phyloP scores from a whole-genome alignment of 2,797 vertebrate species.

The Chelonia mydas region DNA sequence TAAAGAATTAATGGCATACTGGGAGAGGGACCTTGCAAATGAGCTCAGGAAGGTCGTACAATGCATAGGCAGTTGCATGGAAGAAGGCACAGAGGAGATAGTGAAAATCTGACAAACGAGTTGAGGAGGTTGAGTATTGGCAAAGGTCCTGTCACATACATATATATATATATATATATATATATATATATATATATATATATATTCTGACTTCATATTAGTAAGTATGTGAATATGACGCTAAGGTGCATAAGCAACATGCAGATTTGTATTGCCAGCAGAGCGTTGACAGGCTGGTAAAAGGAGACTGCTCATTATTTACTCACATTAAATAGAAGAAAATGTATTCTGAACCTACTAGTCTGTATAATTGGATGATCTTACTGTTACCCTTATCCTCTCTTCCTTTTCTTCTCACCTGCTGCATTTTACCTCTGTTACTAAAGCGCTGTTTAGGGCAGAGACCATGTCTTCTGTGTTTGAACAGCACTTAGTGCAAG shows the following conservation, averaged over 20 bases:
- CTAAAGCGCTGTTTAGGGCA: not conserved
- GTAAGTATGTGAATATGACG: accelerated
- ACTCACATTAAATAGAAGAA: not conserved
- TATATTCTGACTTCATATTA: not conserved
- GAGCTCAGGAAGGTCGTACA: not conserved
- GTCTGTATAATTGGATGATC: not conserved
- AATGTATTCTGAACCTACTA: not conserved
- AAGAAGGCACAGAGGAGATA: not conserved
- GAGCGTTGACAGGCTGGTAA: not conserved
- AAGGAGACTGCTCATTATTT: not conserved
- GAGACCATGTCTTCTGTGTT: not conserved
- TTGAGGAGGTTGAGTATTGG: not conserved
- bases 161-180: not conserved
- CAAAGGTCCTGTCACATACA: not conserved
- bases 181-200: not conserved
- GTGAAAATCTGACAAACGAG: not conserved
- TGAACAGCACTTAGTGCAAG: not conserved
- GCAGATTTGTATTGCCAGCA: not conserved
- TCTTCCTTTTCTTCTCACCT: not conserved
- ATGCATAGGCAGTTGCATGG: not conserved
- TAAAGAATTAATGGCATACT: not conserved
- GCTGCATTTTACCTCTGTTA: not conserved
- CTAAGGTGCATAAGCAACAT: not conserved
- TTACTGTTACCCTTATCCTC: not conserved
- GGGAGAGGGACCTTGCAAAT: not conserved